Evolutionary conservation across 1,140 invertebrate genomes (phyloP).

Genomic region (Aphaenogaster ashmeadi): DNA sequence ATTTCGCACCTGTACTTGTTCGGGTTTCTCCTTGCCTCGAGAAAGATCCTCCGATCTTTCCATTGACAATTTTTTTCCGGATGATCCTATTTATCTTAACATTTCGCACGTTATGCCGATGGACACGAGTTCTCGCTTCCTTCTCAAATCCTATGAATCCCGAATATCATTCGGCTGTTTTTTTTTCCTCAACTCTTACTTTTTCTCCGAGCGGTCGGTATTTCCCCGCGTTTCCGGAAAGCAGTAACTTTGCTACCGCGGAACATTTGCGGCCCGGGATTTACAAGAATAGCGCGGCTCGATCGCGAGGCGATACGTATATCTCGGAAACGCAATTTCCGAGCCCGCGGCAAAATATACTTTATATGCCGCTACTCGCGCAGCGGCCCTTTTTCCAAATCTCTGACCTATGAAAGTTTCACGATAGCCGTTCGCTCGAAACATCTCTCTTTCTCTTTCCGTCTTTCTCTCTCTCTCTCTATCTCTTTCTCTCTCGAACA

Average conservation of each 20-base stretch:
- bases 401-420: constrained; percentile 32
- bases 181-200: neutral
- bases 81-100: constrained; percentile 26
- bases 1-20: neutral
- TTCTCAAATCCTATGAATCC: neutral
- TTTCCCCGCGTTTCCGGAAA: constrained; percentile 31
- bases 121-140: too few species aligned
- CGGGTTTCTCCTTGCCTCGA: neutral
- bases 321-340: constrained; percentile 57
- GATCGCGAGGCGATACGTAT: constrained; percentile 33
- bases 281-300: constrained; percentile 54
- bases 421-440: neutral
- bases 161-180: neutral
- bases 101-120: neutral
- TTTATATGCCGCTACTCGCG: neutral
- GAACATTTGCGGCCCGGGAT: constrained; percentile 42
- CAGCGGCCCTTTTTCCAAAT: constrained; percentile 11
- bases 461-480: neutral
- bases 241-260: constrained; percentile 4
- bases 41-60: neutral
- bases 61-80: neutral
- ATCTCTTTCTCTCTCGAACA: neutral
- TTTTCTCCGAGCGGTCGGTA: neutral
- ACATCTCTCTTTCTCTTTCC: neutral
- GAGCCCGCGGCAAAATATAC: constrained; percentile 15